Conservation (phyloP, 2,888 invertebrate genomes). For the Prosopocoilus inquinatus region DNA sequence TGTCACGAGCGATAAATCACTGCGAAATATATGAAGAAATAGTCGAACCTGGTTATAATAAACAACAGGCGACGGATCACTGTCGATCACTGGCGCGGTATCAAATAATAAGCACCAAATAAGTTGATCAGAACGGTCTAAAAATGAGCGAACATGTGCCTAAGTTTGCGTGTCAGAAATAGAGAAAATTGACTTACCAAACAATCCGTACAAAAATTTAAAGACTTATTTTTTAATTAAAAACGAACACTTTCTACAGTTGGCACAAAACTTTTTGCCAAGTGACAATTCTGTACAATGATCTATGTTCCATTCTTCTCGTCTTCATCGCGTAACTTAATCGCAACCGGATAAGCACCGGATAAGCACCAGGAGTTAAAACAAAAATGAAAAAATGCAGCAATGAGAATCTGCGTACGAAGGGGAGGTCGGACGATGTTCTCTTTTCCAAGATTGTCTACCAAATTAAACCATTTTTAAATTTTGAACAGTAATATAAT, state of each 20-base stretch:
- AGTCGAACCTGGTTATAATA: too few relatives aligned
- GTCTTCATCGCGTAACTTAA: slow-evolving; percentile 81
- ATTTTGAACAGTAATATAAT: not conserved
- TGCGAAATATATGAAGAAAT: too few relatives aligned
- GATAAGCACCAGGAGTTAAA: slow-evolving; percentile 90
- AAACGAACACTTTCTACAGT: slow-evolving; percentile 73
- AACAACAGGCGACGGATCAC: too few relatives aligned
- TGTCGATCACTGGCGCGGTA: too few relatives aligned
- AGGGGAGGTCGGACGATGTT: slow-evolving; percentile 87
- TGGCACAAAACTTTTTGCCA: slow-evolving; percentile 95
- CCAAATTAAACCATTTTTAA: slow-evolving; percentile 24
- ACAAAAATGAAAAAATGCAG: slow-evolving; percentile 86
- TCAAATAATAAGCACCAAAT: too few relatives aligned
- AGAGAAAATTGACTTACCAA: too few relatives aligned
- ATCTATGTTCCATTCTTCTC: slow-evolving; percentile 87
- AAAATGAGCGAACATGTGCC: too few relatives aligned
- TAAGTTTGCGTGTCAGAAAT: too few relatives aligned
- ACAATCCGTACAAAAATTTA: too few relatives aligned
- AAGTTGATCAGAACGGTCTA: too few relatives aligned
- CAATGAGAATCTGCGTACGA: slow-evolving; percentile 84
- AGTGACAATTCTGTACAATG: slow-evolving; percentile 91
- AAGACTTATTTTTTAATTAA: too few relatives aligned
- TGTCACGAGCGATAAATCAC: too few relatives aligned
- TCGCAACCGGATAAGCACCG: slow-evolving; percentile 82
- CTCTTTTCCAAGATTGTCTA: slow-evolving; percentile 69